Base-by-base conservation (phyloP, 1,140 invertebrate species). In the Musca domestica region DNA sequence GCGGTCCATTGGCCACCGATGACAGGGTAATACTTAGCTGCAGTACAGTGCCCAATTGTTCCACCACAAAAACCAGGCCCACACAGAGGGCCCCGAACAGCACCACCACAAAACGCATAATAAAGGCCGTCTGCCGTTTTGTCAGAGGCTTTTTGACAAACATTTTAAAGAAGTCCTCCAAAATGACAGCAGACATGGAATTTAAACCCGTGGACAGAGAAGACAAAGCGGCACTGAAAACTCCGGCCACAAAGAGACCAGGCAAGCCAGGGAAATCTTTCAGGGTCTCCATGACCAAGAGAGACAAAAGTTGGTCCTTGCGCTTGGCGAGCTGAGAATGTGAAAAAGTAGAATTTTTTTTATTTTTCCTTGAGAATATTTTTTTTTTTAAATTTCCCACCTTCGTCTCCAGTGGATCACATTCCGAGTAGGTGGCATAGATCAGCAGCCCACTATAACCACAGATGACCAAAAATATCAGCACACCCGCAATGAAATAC, bases 191-290 rank as follows among this genome's bases (percentile, higher is more conserved):
- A 1, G 95, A 91, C 83, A 97, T 88, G 0, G 94, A 95, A 75
- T 97, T 98, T 4, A 97, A 82, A 0, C 94, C 94, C 7, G 95
- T 96, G 1, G 93, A 94, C 7, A 95, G 84, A 1, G 94, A 95
- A 76, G 93, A 95, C 22, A 95, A 82, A 19, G 92, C 92, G 14
- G 92, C 93, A 78, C 92, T 93, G 72, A 95, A 95, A 15, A 95
- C 88, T 20, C 92, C 92, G 22, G 93, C 92, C 0, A 95, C 88
- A 77, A 95, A 94, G 0, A 95, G 82, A 30, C 93, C 93, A 0
- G 92, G 89, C 22, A 95, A 73, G 1, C 92, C 92, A 0, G 89
- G 89, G 65, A 89, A 85, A 22, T 88, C 83, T 0, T 92, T 87
- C 0, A 95, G 75, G 12, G 91, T 87, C 71, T 94, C 90, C 92